Base-by-base conservation (phyloP, 2,888 invertebrate species). In the Andrena camellia region DNA sequence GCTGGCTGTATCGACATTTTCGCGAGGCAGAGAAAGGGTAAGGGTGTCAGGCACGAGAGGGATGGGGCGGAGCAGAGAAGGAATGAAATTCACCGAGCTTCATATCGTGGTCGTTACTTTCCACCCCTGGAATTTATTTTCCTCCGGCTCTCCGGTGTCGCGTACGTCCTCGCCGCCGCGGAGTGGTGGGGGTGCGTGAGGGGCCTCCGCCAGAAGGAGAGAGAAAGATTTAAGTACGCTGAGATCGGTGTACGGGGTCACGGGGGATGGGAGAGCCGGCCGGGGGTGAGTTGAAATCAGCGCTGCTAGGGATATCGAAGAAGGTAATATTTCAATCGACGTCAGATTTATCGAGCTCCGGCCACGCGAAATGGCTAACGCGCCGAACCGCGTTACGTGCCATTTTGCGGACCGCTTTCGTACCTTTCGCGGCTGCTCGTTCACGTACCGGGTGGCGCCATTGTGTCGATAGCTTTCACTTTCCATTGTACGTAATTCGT, bases 271-370 rank as follows among this genome's bases (percentile, higher is more conserved):
- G 54, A 54, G 72, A 54, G 35, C 66, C 57, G 85, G 31, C 74
- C 42, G 17, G 75, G 77, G 78, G 68, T 63, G 80, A 73, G 75
- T 64, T 77, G 68, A 81, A 86, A 88, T 88, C 88, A 78, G 85
- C 74, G 88, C 89, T 79, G 75, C 85, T 79, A 78, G 87, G 87
- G 89, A 89, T 86, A 86, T 88, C 89, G 88, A 86, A 88, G 89
- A 82, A 89, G 86, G 89, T 88, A 81, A 89, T 88, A 88, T 88
- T 88, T 88, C 88, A 89, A 87, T 88, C 88, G 89, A 86, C 81
- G 88, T 88, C 88, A 81, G 84, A 88, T 89, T 88, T 88, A 89
- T 89, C 87, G 88, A 89, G 71, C 79, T 72, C 69, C 76, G 78
- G 80, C 89, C 81, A 86, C 86, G 84, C 84, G 89, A 88, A 88